Conservation (phyloP, 1,140 invertebrate species). For the Apocrypta bakeri region DNA sequence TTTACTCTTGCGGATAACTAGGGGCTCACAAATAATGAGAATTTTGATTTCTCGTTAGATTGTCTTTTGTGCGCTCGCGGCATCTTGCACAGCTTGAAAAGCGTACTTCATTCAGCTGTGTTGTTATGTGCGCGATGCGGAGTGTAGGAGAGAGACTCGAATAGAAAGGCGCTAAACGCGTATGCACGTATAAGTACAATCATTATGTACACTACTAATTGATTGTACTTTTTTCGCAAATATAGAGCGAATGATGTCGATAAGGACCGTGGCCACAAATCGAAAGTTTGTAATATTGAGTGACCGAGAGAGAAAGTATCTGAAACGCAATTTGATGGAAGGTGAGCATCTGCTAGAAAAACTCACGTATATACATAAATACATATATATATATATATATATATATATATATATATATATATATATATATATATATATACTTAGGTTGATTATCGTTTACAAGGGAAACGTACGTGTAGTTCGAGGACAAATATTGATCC, state of each 20-base stretch:
- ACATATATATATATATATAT: too few species aligned
- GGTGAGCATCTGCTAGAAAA: too few species aligned
- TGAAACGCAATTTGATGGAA: too few species aligned
- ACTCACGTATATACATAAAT: too few species aligned
- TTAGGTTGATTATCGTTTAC: neutral
- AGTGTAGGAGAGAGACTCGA: neutral
- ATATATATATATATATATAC: too few species aligned
- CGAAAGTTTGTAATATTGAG: too few species aligned
- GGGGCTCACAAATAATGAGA: neutral
- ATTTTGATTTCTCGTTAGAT: conserved; percentile 8
- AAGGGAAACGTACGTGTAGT: conserved; percentile 22
- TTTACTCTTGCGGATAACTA: neutral
- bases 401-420: too few species aligned
- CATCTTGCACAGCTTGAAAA: neutral
- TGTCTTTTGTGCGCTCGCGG: neutral
- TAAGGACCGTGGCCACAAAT: too few species aligned
- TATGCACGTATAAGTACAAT: too few species aligned
- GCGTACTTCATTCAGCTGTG: neutral
- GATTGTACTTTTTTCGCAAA: neutral
- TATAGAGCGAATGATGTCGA: too few species aligned
- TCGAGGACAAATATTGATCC: conserved; percentile 56
- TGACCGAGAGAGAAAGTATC: too few species aligned
- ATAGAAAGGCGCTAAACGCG: neutral
- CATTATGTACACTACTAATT: conserved; percentile 15
- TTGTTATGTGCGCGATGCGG: neutral